phyloP scores from a whole-genome alignment of 2,888 invertebrate genomes.

The Lasius platythorax region DNA sequence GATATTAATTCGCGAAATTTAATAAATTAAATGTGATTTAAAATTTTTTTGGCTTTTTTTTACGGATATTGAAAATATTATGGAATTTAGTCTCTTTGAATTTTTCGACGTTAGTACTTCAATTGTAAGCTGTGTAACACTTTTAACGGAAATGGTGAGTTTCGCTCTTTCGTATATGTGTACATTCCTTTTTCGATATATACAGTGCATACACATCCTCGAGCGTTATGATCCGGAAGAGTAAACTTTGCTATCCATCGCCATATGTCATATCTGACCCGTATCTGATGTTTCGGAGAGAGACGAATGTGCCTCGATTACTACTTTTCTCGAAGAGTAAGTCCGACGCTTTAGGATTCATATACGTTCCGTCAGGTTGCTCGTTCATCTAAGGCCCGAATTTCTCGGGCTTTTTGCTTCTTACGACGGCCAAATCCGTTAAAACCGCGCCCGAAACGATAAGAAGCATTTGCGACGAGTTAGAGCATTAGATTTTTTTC shows the following conservation, averaged over 20 bases:
- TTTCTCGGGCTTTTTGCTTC: constrained; percentile 66
- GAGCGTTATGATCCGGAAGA: constrained; percentile 66
- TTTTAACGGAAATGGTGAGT: constrained; percentile 54
- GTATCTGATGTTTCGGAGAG: constrained; percentile 60
- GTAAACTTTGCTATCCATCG: constrained; percentile 68
- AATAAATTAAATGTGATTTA: constrained; percentile 1
- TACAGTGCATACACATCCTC: constrained; percentile 50
- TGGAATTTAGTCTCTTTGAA: not conserved
- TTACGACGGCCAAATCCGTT: constrained; percentile 68
- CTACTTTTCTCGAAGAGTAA: constrained; percentile 62
- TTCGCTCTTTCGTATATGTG: constrained; percentile 48
- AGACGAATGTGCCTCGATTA: constrained; percentile 38
- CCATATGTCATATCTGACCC: constrained; percentile 63
- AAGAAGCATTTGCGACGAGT: constrained; percentile 64
- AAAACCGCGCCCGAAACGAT: constrained; percentile 59
- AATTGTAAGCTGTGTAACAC: constrained; percentile 57
- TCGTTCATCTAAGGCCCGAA: constrained; percentile 65
- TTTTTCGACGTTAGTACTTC: constrained; percentile 42
- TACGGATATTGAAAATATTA: not conserved
- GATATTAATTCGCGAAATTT: not conserved
- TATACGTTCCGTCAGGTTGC: constrained; percentile 60
- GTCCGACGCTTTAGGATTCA: constrained; percentile 59
- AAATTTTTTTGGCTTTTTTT: not conserved
- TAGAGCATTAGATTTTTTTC: constrained; percentile 61
- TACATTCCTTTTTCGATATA: constrained; percentile 42